Conservation (phyloP, 2,113 vertebrate species). For the Cynopterus brachyotis region DNA sequence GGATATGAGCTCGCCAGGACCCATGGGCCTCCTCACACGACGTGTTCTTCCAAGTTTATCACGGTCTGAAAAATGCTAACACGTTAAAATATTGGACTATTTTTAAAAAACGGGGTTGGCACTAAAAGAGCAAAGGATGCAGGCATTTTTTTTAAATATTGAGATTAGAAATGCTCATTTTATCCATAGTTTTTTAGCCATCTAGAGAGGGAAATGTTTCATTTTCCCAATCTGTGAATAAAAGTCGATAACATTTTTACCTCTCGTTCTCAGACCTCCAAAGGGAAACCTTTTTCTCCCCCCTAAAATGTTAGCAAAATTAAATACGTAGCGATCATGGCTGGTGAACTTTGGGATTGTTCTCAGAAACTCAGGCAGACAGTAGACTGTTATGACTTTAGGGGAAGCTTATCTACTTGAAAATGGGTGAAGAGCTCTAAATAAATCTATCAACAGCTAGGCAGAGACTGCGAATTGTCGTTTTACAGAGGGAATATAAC, state of each 20-base stretch:
- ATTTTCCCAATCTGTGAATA: background rate
- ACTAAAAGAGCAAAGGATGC: background rate
- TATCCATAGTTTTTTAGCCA: background rate
- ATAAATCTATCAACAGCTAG: background rate
- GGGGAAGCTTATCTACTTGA: background rate
- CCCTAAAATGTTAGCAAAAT: background rate
- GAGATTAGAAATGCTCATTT: background rate
- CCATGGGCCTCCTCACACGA: background rate
- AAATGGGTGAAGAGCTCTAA: background rate
- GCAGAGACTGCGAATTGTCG: background rate
- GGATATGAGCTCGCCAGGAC: rapidly evolving
- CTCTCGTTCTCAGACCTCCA: background rate
- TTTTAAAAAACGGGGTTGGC: background rate
- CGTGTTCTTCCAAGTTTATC: background rate
- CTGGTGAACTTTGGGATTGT: background rate
- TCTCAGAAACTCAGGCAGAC: background rate
- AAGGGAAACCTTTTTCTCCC: background rate
- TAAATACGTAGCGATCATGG: too few relatives aligned
- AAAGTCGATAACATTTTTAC: background rate
- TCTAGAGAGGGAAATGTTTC: background rate
- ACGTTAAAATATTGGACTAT: background rate
- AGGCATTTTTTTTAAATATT: background rate
- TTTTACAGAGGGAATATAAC: background rate
- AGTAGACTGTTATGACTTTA: background rate
- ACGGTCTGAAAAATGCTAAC: background rate